Percentiles rank a stretch among this genome's conserved stretches.
phyloP scores from a whole-genome alignment of 1,140 invertebrate genomes.

The Lucilia cuprina region DNA sequence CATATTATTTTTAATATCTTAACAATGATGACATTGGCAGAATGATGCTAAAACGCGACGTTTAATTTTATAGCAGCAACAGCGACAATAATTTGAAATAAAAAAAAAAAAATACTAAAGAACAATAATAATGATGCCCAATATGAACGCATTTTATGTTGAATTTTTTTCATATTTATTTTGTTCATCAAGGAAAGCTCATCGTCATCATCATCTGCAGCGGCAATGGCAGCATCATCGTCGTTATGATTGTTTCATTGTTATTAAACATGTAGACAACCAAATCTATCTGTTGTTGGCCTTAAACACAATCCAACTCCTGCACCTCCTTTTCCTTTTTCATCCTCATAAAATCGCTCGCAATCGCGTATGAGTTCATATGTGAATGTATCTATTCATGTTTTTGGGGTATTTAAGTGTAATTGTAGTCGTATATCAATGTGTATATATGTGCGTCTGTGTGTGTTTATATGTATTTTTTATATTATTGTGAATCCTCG shows the following conservation, averaged over 20 bases:
- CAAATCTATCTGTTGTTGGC: background rate
- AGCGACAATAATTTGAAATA: slow-evolving; percentile 11
- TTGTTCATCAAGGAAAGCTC: background rate
- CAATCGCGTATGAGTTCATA: background rate
- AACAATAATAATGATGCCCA: slow-evolving; percentile 28
- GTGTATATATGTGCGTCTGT: background rate
- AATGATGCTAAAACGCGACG: slow-evolving; percentile 34
- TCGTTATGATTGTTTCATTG: background rate
- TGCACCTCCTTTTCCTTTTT: background rate
- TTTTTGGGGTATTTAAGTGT: background rate
- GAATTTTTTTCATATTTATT: background rate
- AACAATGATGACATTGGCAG: slow-evolving; percentile 34
- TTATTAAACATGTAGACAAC: background rate
- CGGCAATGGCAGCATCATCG: background rate
- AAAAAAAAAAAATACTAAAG: background rate
- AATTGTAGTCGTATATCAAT: background rate
- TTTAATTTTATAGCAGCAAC: slow-evolving; percentile 30
- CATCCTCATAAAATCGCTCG: background rate
- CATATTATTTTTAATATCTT: slow-evolving; percentile 34
- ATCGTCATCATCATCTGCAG: background rate
- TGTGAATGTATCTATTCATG: background rate
- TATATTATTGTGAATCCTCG: slow-evolving; percentile 3
- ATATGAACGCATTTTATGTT: slow-evolving; percentile 28
- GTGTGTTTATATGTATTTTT: background rate
- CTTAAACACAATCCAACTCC: background rate